Percentiles rank a stretch among this genome's conserved stretches.
These are phyloP conservation scores for Hoplias malabaricus DNA, from an alignment of 2,113 vertebrate genomes.

Conservation along the genomic window DNA sequence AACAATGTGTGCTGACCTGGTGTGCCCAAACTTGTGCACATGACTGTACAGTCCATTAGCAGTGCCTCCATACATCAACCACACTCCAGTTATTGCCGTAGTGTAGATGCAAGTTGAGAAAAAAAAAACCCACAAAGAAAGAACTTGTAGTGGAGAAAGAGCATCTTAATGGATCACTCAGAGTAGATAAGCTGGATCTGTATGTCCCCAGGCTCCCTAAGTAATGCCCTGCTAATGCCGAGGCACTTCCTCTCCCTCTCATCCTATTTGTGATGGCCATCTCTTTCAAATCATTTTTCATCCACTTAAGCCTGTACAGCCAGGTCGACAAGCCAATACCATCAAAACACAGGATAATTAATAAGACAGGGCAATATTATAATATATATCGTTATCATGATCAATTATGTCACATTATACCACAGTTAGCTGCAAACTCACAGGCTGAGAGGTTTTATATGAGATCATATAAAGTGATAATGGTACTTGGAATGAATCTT, in stretches of 20 bases:
- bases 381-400: too few species aligned
- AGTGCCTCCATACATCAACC: neutral
- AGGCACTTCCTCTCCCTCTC: conserved; percentile 39
- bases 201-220: neutral
- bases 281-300: neutral
- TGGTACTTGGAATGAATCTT: too few species aligned
- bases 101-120: neutral
- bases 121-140: too few species aligned
- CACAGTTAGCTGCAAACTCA: too few species aligned
- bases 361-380: too few species aligned
- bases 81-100: neutral
- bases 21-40: too few species aligned
- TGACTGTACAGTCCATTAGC: neutral
- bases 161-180: conserved; percentile 26
- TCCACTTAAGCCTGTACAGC: neutral
- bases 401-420: too few species aligned
- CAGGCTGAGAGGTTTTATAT: too few species aligned
- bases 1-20: too few species aligned
- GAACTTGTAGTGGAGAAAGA: neutral
- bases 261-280: neutral
- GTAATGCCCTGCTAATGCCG: conserved; percentile 57
- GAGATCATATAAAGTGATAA: too few species aligned
- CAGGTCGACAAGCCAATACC: neutral
- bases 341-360: conserved; percentile 8
- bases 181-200: neutral